Conservation (phyloP, 37 sponge, comb jelly and placozoan species). For the Geodia barretti region DNA sequence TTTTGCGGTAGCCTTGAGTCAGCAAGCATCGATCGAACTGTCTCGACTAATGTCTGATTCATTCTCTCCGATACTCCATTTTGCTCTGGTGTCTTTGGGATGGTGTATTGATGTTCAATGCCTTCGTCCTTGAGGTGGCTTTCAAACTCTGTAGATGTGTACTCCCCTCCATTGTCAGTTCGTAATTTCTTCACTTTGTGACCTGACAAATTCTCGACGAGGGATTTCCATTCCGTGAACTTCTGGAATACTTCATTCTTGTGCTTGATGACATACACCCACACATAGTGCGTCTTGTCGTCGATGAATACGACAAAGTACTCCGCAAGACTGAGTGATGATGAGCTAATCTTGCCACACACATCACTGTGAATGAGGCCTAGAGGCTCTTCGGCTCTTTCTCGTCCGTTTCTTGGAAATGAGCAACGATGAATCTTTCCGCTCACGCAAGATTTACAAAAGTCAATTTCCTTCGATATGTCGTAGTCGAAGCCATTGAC, state of each 20-base stretch:
- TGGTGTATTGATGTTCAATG: constrained; percentile 28
- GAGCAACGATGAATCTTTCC: constrained; percentile 24
- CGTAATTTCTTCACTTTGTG: constrained; percentile 43
- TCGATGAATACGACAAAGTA: constrained; percentile 54
- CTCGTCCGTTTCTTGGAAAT: constrained; percentile 5
- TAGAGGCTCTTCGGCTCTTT: constrained; percentile 38
- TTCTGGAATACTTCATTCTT: constrained; percentile 43
- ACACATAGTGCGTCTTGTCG: constrained; percentile 56
- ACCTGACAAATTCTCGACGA: constrained; percentile 38
- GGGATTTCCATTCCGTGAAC: constrained; percentile 41
- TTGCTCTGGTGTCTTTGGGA: constrained; percentile 54
- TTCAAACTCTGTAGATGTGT: constrained; percentile 57
- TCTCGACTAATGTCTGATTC: constrained; percentile 64
- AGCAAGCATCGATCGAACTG: constrained; percentile 65
- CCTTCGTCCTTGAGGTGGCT: constrained; percentile 45
- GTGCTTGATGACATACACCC: constrained; percentile 36
- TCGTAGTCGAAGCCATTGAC: constrained; percentile 58
- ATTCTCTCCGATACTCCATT: constrained; percentile 53
- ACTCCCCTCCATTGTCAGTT: constrained; percentile 64
- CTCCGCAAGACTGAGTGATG: constrained; percentile 51
- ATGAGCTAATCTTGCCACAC: constrained; percentile 43
- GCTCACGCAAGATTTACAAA: constrained; percentile 34
- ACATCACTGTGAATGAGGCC: constrained; percentile 53
- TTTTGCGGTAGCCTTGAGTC: constrained; percentile 35
- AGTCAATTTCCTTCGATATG: constrained; percentile 12